phyloP scores from a whole-genome alignment of 2,888 invertebrate species.

The Podotricha telesiphe region DNA sequence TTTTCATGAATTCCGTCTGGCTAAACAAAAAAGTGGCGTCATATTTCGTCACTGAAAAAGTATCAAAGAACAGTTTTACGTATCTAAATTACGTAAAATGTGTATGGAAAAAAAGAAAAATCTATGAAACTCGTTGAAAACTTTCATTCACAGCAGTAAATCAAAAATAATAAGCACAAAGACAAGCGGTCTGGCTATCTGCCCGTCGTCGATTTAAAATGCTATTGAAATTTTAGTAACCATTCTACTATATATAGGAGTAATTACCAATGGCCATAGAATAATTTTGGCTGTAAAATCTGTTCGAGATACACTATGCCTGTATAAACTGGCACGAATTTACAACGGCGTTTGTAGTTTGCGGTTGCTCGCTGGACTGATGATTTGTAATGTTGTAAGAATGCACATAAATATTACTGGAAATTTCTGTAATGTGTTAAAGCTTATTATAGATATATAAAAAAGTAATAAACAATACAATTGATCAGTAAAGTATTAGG shows the following conservation, averaged over 20 bases:
- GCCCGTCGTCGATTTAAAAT: slow-evolving; percentile 35
- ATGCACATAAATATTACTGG: slow-evolving; percentile 9
- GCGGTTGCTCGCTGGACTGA: slow-evolving; percentile 27
- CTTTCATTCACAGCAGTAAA: too few relatives aligned
- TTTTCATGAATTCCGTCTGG: too few relatives aligned
- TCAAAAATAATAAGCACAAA: slow-evolving; percentile 6
- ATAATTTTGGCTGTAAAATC: slow-evolving; percentile 39
- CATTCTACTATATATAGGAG: slow-evolving; percentile 35
- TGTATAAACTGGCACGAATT: slow-evolving; percentile 31
- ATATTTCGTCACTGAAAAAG: too few relatives aligned
- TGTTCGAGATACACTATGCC: slow-evolving; percentile 37
- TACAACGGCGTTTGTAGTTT: slow-evolving; percentile 29
- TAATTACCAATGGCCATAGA: slow-evolving; percentile 37
- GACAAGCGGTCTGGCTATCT: slow-evolving; percentile 31
- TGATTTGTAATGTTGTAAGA: slow-evolving; percentile 23
- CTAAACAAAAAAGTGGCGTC: too few relatives aligned
- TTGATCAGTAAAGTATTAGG: too few relatives aligned
- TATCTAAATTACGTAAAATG: too few relatives aligned
- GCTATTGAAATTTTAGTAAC: slow-evolving; percentile 34
- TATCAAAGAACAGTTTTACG: too few relatives aligned
- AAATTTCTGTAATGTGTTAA: neutral
- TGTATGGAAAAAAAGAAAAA: too few relatives aligned
- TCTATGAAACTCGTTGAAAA: too few relatives aligned
- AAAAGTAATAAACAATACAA: too few relatives aligned
- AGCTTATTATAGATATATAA: neutral